Percentiles rank a stretch among this genome's conserved stretches.
Evolutionary conservation across 1,140 invertebrate species (phyloP).

Genomic region (Anthonomus grandis): DNA sequence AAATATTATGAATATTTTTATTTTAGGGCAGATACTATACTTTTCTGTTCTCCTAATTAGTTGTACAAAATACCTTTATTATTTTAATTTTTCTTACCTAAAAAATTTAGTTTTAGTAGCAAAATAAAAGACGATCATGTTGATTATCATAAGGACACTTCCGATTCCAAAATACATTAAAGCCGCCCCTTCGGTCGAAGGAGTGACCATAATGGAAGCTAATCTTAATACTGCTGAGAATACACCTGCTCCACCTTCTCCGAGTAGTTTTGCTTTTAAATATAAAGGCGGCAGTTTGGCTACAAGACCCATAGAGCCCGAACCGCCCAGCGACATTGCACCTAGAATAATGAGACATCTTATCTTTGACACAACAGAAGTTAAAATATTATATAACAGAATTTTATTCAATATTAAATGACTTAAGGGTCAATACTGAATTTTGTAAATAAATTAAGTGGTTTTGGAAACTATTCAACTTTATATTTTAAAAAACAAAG

Average conservation of each 20-base stretch:
- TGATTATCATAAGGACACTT: not conserved
- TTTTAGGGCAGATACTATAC: no score
- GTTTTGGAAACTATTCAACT: no score
- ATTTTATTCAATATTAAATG: no score
- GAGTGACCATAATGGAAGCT: conserved; percentile 6
- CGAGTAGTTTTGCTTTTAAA: conserved; percentile 11
- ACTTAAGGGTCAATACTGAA: no score
- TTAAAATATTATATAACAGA: not conserved
- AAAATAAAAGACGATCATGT: not conserved
- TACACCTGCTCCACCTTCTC: conserved; percentile 4
- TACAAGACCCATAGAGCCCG: conserved; percentile 4
- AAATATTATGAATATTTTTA: no score
- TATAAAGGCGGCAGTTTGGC: conserved; percentile 16
- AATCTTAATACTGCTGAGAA: conserved; percentile 9
- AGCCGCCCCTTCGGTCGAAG: conserved; percentile 13
- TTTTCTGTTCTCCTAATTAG: no score
- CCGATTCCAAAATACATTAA: conserved; percentile 15
- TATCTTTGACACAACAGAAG: no score
- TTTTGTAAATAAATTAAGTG: no score
- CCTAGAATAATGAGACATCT: not conserved
- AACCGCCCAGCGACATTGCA: not conserved
- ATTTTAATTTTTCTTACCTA: no score
- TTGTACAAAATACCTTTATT: no score
- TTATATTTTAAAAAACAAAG: no score
- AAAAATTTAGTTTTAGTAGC: conserved; percentile 8